These are phyloP conservation scores for Isichthys henryi DNA, from an alignment of 2,113 vertebrate species.

Conservation along the genomic window DNA sequence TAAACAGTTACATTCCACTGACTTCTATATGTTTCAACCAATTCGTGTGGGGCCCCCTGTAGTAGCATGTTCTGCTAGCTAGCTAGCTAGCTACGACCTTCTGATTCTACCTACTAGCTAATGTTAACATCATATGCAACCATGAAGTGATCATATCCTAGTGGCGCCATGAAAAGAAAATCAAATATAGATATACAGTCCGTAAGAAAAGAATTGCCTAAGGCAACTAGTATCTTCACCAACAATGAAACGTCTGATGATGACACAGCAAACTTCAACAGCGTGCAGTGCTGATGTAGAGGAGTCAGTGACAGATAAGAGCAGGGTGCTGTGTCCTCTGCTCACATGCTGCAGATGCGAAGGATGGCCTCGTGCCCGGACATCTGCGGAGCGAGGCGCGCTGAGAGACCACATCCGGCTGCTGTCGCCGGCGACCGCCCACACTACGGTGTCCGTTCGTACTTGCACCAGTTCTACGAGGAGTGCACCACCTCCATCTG, in stretches of 20 bases:
- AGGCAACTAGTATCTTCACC: not conserved
- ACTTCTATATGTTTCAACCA: not conserved
- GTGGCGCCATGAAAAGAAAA: not conserved
- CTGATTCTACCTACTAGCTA: not conserved
- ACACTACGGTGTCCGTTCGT: conserved; percentile 93
- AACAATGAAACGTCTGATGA: not conserved
- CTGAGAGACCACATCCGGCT: conserved; percentile 55
- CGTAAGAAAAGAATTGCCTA: not conserved
- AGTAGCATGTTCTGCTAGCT: not conserved
- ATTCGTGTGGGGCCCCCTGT: not conserved
- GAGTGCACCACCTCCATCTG: conserved; percentile 97
- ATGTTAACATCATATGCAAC: not conserved
- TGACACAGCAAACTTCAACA: not conserved
- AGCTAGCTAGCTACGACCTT: not conserved
- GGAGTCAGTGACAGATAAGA: not conserved
- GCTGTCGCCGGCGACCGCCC: conserved; percentile 60
- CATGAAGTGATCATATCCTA: not conserved
- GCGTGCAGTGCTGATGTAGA: not conserved
- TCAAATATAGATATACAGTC: not conserved
- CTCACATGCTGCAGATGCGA: conserved; percentile 61
- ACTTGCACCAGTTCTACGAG: conserved; percentile 98
- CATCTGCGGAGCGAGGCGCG: conserved; percentile 69
- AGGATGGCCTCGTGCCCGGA: conserved; percentile 88
- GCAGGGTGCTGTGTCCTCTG: not conserved
- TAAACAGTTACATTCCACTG: not conserved